Base-by-base conservation (phyloP, 2,888 invertebrate species). In the Exocentrus adspersus region DNA sequence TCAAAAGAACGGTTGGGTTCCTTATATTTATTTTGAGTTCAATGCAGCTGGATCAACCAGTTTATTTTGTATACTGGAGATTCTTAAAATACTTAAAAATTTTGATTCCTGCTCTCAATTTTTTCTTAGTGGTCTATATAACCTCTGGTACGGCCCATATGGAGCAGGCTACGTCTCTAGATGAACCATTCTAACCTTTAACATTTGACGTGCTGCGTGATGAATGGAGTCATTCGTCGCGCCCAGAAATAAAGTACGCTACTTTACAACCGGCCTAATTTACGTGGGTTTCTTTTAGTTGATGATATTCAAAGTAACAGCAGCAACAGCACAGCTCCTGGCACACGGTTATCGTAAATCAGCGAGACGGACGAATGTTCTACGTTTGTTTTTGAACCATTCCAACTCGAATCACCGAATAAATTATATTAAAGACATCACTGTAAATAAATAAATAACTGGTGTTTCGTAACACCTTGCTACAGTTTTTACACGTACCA, bases 291-390 rank as follows among this genome's bases (percentile, higher is more conserved):
- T 63, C 62, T 68, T 62, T 53, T 21, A 48, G 46, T 62, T 58
- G 64, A 64, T 60, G 65, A 70, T 65, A 65, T 63, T 67, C 68
- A 56, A 60, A 60, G 62, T 58, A 58, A 70, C 60, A 48, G 53
- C 61, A 61, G 48, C 58, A 58, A 42, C 62, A 62, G 62, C 48
- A 28, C 64, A 61, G 67, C 65, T 68, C 60, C 70, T 71, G 74
- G 71, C 73, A 73, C 69, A 64, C 64, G 72, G 72, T 74, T 75
- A 74, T 75, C 75, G 75, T 76, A 77, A 75, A 76, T 77, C 76
- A 75, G 68, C 67, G 69, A 65, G 68, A 68, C 71, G 69, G 72
- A 76, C 76, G 75, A 76, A 76, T 77, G 75, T 77, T 73, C 65
- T 66, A 70, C 74, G 73, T 75, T 77, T 74, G 74, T 76, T 76